These are phyloP conservation scores for Cynodonichthys magdalenae DNA, from an alignment of 2,797 vertebrate genomes.

Conservation along the genomic window DNA sequence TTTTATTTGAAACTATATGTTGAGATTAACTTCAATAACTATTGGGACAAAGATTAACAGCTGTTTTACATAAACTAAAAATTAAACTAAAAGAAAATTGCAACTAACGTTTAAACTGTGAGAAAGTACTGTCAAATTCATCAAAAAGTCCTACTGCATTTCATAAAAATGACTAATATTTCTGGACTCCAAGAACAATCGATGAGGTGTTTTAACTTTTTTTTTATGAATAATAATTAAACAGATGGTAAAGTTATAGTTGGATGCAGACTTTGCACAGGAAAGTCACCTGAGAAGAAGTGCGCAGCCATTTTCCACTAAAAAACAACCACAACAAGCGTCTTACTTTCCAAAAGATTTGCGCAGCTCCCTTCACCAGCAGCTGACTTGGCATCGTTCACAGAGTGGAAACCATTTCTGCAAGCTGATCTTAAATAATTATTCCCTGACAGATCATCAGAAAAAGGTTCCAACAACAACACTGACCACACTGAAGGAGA, in stretches of 20 bases:
- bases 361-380: conserved; percentile 9
- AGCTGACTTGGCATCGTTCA: conserved; percentile 15
- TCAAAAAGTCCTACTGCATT: too few relatives aligned
- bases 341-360: conserved; percentile 34
- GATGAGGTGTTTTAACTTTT: neutral
- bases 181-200: neutral
- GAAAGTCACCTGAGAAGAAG: conserved; percentile 1
- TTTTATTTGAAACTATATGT: too few relatives aligned
- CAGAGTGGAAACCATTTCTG: conserved; percentile 5
- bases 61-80: too few relatives aligned
- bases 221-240: neutral
- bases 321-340: conserved; percentile 36
- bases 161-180: neutral
- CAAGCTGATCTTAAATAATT: conserved; percentile 24
- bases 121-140: too few relatives aligned
- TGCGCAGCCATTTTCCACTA: neutral
- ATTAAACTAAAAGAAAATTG: too few relatives aligned
- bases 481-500: conserved; percentile 43
- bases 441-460: conserved; percentile 7
- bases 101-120: too few relatives aligned
- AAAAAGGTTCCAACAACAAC: conserved; percentile 21
- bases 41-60: too few relatives aligned
- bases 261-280: neutral
- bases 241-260: neutral
- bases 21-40: too few relatives aligned